Evolutionary conservation across 1,140 invertebrate species (phyloP), one percentile per base, ranked within the genome.

Genomic region (Drosophila littoralis): DNA sequence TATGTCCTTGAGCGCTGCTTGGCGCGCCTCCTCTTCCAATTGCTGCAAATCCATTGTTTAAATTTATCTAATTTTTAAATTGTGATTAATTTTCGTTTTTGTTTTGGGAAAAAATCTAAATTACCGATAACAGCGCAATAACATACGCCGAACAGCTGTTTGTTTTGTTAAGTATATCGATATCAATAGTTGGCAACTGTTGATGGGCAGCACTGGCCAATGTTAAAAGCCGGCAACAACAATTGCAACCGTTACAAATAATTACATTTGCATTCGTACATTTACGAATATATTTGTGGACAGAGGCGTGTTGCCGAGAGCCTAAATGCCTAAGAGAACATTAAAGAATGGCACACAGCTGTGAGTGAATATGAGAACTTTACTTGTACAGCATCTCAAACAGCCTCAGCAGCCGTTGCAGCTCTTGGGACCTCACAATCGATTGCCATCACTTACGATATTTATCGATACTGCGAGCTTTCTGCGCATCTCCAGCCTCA

Each of bases 1-100:
- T 42, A 99, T 97, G 93, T 98, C 97, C 92, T 98, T 97, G 33
- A 96, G 94, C 0, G 97, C 98, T 35, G 96, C 95, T 36, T 94
- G 94, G 89, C 96, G 97, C 0, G 97, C 97, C 86, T 98, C 96
- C 51, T 95, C 94, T 92, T 99, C 98, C 67, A 97, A 93, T 91
- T 96, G 94, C 80, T 96, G 94, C 94, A 97, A 95, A 80, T 96
- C 95, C 95, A 97, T 96, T n/a, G 1, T 54, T 15, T 9, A 33
- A 33, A 32, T 28, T 7, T 13, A 6, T 58, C 4, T 8, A 33
- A 13, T 10, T 22, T 58, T 33, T 2, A n/a, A 33, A 36, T 46
- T 64, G 36, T 65, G 64, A 59, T 46, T 42, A 65, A 73, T 74
- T 17, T 74, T 65, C 17, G n/a, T 35, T 46, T 12, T 33, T 45